Base-by-base conservation (phyloP, 92 coral and sea anemone species). In the Parazoanthus atlanticus region DNA sequence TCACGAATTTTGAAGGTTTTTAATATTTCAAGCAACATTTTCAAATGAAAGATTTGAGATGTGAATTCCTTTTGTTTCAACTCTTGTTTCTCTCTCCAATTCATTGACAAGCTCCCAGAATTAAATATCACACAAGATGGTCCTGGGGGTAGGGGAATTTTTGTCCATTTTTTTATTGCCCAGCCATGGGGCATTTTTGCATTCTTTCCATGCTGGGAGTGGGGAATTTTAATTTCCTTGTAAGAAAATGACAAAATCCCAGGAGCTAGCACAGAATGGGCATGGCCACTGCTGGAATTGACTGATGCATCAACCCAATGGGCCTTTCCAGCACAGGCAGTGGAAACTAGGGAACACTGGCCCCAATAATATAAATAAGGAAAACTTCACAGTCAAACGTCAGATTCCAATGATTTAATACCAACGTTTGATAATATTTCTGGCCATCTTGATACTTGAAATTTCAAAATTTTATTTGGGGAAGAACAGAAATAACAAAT, bases 281-380 rank as follows among this genome's bases (percentile, higher is more conserved):
- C 25, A 74, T 74, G 78, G 78, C 78, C 78, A 74, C 78, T 13
- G 17, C 78, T 74, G 41, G n/a, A 74, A 74, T 74, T 74, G 47
- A 74, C 78, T 33, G 46, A 74, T 74, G 78, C 78, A 33, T 74
- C 78, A 33, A 74, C 46, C 78, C 46, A 74, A 15, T 74, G 21
- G 46, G 78, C 43, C 47, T 74, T 74, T 74, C 78, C 78, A 74
- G 43, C 46, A 74, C 78, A 74, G 78, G 78, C 78, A 74, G 78
- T 74, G 23, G 78, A 74, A 74, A 32, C 78, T 19, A 74, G 78
- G 47, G 46, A 74, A 46, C 78, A 74, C 19, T 34, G 21, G 23
- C 78, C 47, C 19, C 25, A 31, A 74, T 74, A 31, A 73, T 25
- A 32, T 31, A 73, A 33, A 73, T 73, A 73, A 73, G 43, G 78